phyloP scores from a whole-genome alignment of 2,888 invertebrate genomes.

The Escarpia spicata region DNA sequence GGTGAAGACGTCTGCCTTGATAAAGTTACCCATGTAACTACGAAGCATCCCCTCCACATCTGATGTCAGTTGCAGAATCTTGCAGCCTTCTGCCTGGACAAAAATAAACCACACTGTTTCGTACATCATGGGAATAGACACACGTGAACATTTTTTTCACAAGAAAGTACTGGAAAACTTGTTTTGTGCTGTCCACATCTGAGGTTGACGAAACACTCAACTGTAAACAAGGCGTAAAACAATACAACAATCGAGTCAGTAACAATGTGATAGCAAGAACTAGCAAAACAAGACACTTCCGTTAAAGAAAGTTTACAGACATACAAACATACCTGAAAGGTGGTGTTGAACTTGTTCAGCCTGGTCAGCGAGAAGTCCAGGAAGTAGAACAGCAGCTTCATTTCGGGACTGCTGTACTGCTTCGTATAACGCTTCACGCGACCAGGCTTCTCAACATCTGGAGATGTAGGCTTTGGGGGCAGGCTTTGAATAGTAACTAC shows the following conservation, averaged over 20 bases:
- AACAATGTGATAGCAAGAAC: no score
- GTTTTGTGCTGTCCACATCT: no score
- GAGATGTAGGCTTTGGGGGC: neutral
- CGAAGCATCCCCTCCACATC: neutral
- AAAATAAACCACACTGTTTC: neutral
- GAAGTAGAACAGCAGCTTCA: slow-evolving; percentile 18
- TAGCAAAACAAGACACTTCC: no score
- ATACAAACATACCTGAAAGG: neutral
- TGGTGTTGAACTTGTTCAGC: neutral
- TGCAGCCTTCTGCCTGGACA: neutral
- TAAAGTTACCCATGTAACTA: neutral
- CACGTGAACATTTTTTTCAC: no score
- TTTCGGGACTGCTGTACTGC: neutral
- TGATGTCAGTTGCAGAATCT: neutral
- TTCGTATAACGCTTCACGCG: neutral
- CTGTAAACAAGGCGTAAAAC: no score
- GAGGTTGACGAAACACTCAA: no score
- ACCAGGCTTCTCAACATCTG: slow-evolving; percentile 5
- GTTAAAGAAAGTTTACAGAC: neutral
- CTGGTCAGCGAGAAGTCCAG: neutral
- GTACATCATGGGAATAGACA: no score
- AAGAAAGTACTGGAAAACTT: no score
- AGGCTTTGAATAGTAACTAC: no score
- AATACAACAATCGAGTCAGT: no score
- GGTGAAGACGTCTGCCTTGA: neutral